Evolutionary conservation across 2,888 invertebrate species (phyloP), one percentile per base, ranked within the genome.

Genomic region (Xanthostigma xanthostigma): DNA sequence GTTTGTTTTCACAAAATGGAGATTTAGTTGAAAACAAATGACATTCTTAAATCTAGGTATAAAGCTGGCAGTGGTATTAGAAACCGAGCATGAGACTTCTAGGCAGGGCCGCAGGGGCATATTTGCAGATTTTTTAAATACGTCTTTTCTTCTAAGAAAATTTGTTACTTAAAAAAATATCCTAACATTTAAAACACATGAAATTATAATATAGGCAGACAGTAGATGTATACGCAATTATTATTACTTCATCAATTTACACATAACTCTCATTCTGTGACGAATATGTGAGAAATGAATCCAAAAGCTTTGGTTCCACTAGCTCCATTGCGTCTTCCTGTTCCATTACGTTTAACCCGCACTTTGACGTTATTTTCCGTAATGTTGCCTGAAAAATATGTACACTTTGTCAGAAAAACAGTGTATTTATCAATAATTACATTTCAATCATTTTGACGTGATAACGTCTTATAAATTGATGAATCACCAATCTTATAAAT

Each of bases 261-360:
- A 86, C 86, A 62, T 84, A 85, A 62, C 86, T 86, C 64, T 87
- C 86, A 62, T 83, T 82, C 56, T 82, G 79, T 33, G 83, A 78
- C 0, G 87, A 85, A 64, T 85, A 87, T 37, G 83, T 71, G 64
- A 86, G 76, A 55, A 87, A 81, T 0, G 86, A 84, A 61, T 88
- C 87, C 67, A 86, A 75, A 10, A 87, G 68, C 59, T 81, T 76
- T 1, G 86, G 85, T 60, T 78, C 74, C 48, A 88, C 76, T 63
- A 88, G 72, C 57, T 87, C 84, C 49, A 79, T 76, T 4, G 82
- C 76, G 57, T 86, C 82, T 54, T 77, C 63, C 50, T 67, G 63
- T 54, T 68, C 65, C 46, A 75, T 66, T 13, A 75, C 70, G 42
- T 72, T 68, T 41, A 64, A 65, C 34, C 76, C 76, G 60, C 76